A percentile compares a stretch with the other conserved stretches of the same genome.
These are phyloP conservation scores for Lacanobia oleracea DNA, from an alignment of 2,888 invertebrate species.

Conservation along the genomic window DNA sequence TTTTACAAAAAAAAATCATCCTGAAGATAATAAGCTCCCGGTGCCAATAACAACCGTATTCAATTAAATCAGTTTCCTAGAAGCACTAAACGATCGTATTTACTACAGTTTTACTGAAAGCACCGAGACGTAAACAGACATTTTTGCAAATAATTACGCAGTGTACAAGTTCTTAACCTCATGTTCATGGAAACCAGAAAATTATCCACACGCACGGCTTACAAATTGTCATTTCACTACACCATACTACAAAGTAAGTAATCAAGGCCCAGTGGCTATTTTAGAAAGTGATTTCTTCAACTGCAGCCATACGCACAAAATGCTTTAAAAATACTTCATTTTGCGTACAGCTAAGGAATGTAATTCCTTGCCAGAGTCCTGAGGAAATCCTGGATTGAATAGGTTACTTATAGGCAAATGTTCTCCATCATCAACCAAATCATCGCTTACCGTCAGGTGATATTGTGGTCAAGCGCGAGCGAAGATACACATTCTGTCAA, in stretches of 20 bases:
- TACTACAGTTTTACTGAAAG: constrained; percentile 25
- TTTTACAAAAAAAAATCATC: background rate
- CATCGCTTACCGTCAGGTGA: no score
- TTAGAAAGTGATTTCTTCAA: constrained; percentile 6
- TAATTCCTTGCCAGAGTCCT: no score
- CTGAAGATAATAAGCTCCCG: background rate
- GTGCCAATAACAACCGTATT: constrained; percentile 6
- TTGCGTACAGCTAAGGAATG: no score
- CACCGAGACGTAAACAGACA: constrained; percentile 26
- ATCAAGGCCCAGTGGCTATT: background rate
- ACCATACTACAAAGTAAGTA: constrained; percentile 17
- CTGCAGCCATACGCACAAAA: background rate
- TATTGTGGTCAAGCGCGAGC: no score
- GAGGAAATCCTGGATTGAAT: no score
- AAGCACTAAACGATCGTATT: constrained; percentile 34
- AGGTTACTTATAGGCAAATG: no score
- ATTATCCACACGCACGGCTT: constrained; percentile 63
- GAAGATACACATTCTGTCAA: no score
- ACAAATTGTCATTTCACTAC: constrained; percentile 26
- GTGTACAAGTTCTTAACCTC: constrained; percentile 36
- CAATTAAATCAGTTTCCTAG: constrained; percentile 32
- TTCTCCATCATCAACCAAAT: no score
- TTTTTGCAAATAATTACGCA: constrained; percentile 54
- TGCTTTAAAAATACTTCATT: no score
- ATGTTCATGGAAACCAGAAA: constrained; percentile 62